Percentiles rank a stretch among this genome's conserved stretches.
phyloP scores from a whole-genome alignment of 2,888 invertebrate species.

The Acleris laterana region DNA sequence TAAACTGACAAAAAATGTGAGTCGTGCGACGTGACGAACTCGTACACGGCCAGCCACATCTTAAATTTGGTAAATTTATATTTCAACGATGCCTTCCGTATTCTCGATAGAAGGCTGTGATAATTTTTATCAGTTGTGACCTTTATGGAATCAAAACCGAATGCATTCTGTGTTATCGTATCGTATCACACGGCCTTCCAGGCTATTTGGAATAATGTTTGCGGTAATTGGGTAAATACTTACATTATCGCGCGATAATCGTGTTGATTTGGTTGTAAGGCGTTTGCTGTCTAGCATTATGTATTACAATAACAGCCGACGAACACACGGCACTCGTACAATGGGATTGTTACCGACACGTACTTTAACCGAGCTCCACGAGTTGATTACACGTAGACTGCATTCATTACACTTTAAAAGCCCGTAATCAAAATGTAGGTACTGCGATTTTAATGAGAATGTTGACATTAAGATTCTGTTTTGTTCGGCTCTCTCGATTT shows the following conservation, averaged over 20 bases:
- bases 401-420: constrained; percentile 30
- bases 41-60: constrained; percentile 30
- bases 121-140: constrained; percentile 68
- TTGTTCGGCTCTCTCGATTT: constrained; percentile 6
- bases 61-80: constrained; percentile 62
- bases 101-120: constrained; percentile 63
- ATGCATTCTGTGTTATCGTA: constrained; percentile 55
- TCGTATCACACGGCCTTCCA: constrained; percentile 63
- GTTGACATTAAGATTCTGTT: constrained; percentile 41
- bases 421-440: constrained; percentile 20
- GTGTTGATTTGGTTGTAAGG: constrained; percentile 36
- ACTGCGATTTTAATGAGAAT: constrained; percentile 30
- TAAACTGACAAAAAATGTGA: constrained; percentile 62
- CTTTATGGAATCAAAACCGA: constrained; percentile 64
- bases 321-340: constrained; percentile 11
- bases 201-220: constrained; percentile 43
- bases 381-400: constrained; percentile 33
- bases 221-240: constrained; percentile 10
- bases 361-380: constrained; percentile 29
- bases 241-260: constrained; percentile 31
- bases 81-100: constrained; percentile 69
- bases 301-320: not conserved
- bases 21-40: constrained; percentile 43
- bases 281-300: constrained; percentile 12
- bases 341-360: not conserved